Evolutionary conservation across 2,797 vertebrate species (phyloP).

Genomic region (Semaprochilodus insignis): DNA sequence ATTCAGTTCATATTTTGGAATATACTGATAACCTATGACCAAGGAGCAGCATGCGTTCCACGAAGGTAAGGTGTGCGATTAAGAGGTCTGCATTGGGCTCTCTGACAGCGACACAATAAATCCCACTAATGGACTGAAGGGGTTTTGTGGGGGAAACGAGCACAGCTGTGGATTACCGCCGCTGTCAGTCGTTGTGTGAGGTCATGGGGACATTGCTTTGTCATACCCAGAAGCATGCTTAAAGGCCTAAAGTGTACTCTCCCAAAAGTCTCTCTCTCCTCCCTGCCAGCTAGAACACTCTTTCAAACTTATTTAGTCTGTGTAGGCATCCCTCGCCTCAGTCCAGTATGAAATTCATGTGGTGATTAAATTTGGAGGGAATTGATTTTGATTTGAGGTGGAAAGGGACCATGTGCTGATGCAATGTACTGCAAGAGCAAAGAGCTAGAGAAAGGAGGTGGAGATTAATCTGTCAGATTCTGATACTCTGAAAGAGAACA

Average conservation of each 20-base stretch:
- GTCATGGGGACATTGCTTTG: slow-evolving; percentile 31
- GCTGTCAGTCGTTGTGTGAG: slow-evolving; percentile 44
- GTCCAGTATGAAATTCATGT: not conserved
- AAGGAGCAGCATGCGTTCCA: not conserved
- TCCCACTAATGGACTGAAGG: slow-evolving; percentile 32
- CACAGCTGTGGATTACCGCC: slow-evolving; percentile 40
- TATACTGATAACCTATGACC: not conserved
- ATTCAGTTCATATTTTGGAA: not conserved
- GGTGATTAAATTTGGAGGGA: slow-evolving; percentile 35
- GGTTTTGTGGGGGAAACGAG: slow-evolving; percentile 21
- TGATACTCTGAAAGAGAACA: slow-evolving; percentile 5
- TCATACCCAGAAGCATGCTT: slow-evolving; percentile 35
- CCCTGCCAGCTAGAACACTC: slow-evolving; percentile 10
- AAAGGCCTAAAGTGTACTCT: slow-evolving; percentile 18
- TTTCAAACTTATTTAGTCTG: slow-evolving; percentile 40
- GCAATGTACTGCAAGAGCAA: slow-evolving; percentile 47
- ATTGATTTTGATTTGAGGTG: slow-evolving; percentile 38
- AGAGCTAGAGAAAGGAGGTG: slow-evolving; percentile 6
- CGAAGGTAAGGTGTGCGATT: not conserved
- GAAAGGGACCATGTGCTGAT: slow-evolving; percentile 32
- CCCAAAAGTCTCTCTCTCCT: slow-evolving; percentile 26
- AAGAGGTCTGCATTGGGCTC: slow-evolving; percentile 14
- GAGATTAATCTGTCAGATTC: slow-evolving; percentile 18
- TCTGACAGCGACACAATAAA: slow-evolving; percentile 22
- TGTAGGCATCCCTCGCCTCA: slow-evolving; percentile 12